phyloP scores from a whole-genome alignment of 1,140 invertebrate genomes.

The Bombus waltoni region DNA sequence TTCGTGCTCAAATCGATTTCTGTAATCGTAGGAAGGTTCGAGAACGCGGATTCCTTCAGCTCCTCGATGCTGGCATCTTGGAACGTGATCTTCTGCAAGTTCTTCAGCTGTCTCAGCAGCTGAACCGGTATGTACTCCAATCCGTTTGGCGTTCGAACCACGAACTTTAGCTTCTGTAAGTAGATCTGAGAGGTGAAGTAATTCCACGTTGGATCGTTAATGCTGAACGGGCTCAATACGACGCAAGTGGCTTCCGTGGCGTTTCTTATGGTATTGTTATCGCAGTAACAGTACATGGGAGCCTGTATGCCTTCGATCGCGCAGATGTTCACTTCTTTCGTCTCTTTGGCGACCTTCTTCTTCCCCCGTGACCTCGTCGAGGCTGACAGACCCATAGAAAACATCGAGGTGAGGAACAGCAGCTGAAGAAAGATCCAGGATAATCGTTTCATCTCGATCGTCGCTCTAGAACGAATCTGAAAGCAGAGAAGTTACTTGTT shows the following conservation, averaged over 20 bases:
- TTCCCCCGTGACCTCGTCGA: constrained; percentile 63
- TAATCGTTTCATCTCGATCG: constrained; percentile 62
- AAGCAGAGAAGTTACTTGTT: background rate
- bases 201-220: constrained; percentile 87
- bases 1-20: constrained; percentile 87
- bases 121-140: constrained; percentile 88
- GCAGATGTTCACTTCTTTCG: constrained; percentile 80
- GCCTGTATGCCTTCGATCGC: constrained; percentile 74
- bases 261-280: constrained; percentile 71
- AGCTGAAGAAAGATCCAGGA: constrained; percentile 56
- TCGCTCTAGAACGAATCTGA: constrained; percentile 47
- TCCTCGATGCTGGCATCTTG: constrained; percentile 88
- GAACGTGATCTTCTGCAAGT: constrained; percentile 86
- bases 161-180: constrained; percentile 87
- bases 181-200: constrained; percentile 88
- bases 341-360: constrained; percentile 71
- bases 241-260: constrained; percentile 84
- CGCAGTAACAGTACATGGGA: constrained; percentile 82
- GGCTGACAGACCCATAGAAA: constrained; percentile 55
- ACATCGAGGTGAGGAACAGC: constrained; percentile 61
- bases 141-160: constrained; percentile 86
- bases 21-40: constrained; percentile 86
- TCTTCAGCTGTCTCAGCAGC: constrained; percentile 86
- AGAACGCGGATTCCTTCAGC: constrained; percentile 87
- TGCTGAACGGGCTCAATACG: constrained; percentile 86